phyloP scores from a whole-genome alignment of 1,140 invertebrate species.

The Steinernema feltiae region DNA sequence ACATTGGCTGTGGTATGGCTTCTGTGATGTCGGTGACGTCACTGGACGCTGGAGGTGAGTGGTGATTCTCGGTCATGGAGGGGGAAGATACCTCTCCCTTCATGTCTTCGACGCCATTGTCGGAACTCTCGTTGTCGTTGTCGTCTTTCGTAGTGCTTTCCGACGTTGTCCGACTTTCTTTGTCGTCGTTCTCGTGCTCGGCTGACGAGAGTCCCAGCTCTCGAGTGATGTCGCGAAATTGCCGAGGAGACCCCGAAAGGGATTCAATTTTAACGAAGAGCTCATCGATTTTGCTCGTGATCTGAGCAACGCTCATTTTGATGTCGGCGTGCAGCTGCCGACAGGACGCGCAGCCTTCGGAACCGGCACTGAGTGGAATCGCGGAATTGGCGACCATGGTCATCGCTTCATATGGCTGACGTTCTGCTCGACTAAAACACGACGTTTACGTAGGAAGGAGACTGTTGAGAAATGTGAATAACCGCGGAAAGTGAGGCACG shows the following conservation, averaged over 20 bases:
- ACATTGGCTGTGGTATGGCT: background rate
- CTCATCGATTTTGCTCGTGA: conserved; percentile 6
- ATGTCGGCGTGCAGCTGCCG: conserved; percentile 13
- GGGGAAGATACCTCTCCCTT: background rate
- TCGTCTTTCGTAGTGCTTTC: background rate
- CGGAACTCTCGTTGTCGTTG: background rate
- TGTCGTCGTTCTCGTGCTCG: background rate
- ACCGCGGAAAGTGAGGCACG: background rate
- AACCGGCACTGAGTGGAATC: conserved; percentile 7
- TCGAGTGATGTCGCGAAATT: background rate
- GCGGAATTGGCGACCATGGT: conserved; percentile 14
- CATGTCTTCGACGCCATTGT: background rate
- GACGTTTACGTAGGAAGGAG: background rate
- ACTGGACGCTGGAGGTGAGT: background rate
- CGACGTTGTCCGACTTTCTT: background rate
- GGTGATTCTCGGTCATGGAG: background rate
- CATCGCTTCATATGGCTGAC: conserved; percentile 15
- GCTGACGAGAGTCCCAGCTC: conserved; percentile 3
- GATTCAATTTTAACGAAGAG: background rate
- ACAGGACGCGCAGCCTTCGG: background rate
- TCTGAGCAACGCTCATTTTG: conserved; percentile 1
- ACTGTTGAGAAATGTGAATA: background rate
- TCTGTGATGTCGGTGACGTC: background rate
- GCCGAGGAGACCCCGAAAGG: background rate
- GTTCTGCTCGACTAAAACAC: background rate